These are phyloP conservation scores for Seriola aureovittata DNA, from an alignment of 2,113 vertebrate genomes.

Conservation along the genomic window DNA sequence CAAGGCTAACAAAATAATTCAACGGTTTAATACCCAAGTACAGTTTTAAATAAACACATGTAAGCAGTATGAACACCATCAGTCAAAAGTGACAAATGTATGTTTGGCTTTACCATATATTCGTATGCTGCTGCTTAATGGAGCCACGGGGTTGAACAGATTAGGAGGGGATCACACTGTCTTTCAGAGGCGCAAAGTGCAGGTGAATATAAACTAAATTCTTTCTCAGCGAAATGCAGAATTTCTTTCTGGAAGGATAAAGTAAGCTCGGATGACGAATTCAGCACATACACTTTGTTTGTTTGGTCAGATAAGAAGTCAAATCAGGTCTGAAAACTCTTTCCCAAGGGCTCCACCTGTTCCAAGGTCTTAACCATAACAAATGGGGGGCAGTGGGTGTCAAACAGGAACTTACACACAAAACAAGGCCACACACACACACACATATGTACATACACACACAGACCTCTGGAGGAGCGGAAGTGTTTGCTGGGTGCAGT, in stretches of 20 bases:
- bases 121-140: background rate
- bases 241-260: background rate
- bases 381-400: constrained; percentile 46
- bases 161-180: background rate
- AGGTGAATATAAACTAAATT: background rate
- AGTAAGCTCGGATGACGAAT: background rate
- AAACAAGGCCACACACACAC: constrained; percentile 56
- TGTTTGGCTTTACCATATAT: constrained; percentile 2
- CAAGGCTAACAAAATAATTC: constrained; percentile 13
- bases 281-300: background rate
- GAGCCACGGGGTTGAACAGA: background rate
- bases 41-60: constrained; percentile 32
- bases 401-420: constrained; percentile 50
- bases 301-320: constrained; percentile 16
- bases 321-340: constrained; percentile 43
- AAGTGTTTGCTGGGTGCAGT: constrained; percentile 98
- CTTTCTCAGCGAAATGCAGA: constrained; percentile 1
- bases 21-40: constrained; percentile 6
- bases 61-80: background rate
- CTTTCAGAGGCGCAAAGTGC: constrained; percentile 1
- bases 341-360: constrained; percentile 64
- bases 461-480: constrained; percentile 92
- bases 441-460: constrained; percentile 27
- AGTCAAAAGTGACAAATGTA: constrained; percentile 22
- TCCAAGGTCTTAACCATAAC: constrained; percentile 40